Conservation (phyloP, 1,140 invertebrate genomes). For the Aphelinus atriplicis region DNA sequence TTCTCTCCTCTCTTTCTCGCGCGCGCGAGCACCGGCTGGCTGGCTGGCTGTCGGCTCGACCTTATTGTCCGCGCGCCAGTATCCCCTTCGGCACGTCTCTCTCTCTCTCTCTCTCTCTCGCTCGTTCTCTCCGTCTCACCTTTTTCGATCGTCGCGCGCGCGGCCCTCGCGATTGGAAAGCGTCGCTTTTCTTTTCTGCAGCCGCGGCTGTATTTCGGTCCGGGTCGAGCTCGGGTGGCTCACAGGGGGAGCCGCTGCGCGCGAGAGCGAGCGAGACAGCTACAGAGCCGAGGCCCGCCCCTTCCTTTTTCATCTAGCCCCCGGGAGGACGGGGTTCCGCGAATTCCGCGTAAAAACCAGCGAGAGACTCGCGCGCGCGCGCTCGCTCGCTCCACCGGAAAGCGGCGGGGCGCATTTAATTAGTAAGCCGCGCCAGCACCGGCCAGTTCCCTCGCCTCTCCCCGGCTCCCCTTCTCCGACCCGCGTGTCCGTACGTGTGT, state of each 20-base stretch:
- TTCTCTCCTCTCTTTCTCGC: conserved; percentile 13
- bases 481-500: conserved; percentile 28
- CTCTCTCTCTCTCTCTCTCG: neutral
- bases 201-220: too few species aligned
- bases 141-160: conserved; percentile 51
- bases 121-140: conserved; percentile 49
- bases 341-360: conserved; percentile 2
- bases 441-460: neutral
- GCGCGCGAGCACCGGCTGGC: too few species aligned
- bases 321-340: conserved; percentile 10
- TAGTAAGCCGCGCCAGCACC: conserved; percentile 1
- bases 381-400: conserved; percentile 27
- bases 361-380: neutral
- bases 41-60: conserved; percentile 4
- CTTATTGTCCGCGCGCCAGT: conserved; percentile 11
- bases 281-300: too few species aligned
- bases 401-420: conserved; percentile 36
- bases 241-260: too few species aligned
- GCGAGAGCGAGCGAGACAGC: too few species aligned
- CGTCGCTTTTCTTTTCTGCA: conserved; percentile 7
- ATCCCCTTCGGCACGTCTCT: neutral
- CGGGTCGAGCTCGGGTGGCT: too few species aligned
- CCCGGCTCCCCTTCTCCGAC: conserved; percentile 18
- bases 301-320: neutral
- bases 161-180: conserved; percentile 55